Evolutionary conservation across 2,888 invertebrate genomes (phyloP), one percentile per base, ranked within the genome.

Genomic region (Leptogaster cylindrica): DNA sequence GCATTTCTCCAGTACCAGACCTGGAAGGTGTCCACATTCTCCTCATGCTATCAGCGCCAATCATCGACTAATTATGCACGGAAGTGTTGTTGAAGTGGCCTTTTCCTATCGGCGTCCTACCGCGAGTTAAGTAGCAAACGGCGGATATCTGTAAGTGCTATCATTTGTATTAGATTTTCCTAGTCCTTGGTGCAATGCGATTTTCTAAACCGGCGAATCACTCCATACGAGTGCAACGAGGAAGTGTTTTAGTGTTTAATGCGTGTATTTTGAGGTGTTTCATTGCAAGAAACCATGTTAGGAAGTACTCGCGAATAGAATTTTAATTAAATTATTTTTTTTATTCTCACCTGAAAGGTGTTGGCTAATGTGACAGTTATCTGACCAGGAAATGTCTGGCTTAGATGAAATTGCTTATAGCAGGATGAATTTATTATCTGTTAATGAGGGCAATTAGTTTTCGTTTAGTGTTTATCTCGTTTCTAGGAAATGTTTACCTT

Each of bases 151-250:
- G 36, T 58, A 58, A 58, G 36, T 58, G 58, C 58, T 58, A 58
- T 58, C 58, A 58, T 58, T 58, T 58, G 58, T 58, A 39, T 58
- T 58, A 41, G 58, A 58, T 58, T 25, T 39, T 36, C 25, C 6
- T 23, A 23, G 3, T 58, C 39, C 27, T 39, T 33, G 33, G 8
- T n/a, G 52, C 23, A 33, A 27, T n/a, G n/a, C 8, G 16, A 20
- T n/a, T 18, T 25, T 46, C 23, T 12, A 5, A 5, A n/a, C 8
- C 23, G 5, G 12, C 7, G 20, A 20, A 23, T 23, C 46, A 18
- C 2, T 48, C 10, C 33, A 8, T n/a, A n/a, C 8, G 33, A n/a
- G n/a, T 33, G 48, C 20, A 25, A 51, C 28, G 51, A 51, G 51
- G 51, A 51, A 51, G 51, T 51, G 7, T 14, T 27, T 28, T 16